Conservation (phyloP, 2,888 invertebrate species). For the Mythimna impura region DNA sequence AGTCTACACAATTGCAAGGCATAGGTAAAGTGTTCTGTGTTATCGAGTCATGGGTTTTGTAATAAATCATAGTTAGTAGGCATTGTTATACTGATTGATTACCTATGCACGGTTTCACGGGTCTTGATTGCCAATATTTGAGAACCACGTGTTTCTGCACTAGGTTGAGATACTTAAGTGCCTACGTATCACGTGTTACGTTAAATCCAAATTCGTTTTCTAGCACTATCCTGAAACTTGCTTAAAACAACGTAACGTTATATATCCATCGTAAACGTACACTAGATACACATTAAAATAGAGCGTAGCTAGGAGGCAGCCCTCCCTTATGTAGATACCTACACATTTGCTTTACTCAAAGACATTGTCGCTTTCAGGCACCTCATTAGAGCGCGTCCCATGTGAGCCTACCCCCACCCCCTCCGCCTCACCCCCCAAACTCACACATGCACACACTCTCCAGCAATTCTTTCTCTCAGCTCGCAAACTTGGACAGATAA, state of each 20-base stretch:
- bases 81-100: slow-evolving; percentile 44
- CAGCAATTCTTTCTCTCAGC: slow-evolving; percentile 88
- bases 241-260: slow-evolving; percentile 55
- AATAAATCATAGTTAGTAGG: slow-evolving; percentile 45
- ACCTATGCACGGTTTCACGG: slow-evolving; percentile 36
- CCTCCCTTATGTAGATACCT: slow-evolving; percentile 88
- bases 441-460: slow-evolving; percentile 74
- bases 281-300: slow-evolving; percentile 72
- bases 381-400: slow-evolving; percentile 91
- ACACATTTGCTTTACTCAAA: slow-evolving; percentile 90
- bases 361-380: slow-evolving; percentile 91
- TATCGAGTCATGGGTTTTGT: slow-evolving; percentile 46
- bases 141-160: slow-evolving; percentile 24
- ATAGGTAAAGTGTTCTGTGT: slow-evolving; percentile 21
- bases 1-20: slow-evolving; percentile 25
- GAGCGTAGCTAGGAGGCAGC: slow-evolving; percentile 78
- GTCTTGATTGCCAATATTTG: slow-evolving; percentile 33
- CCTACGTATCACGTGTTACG: too few relatives aligned
- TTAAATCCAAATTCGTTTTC: slow-evolving; percentile 1
- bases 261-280: slow-evolving; percentile 69
- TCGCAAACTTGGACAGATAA: slow-evolving; percentile 89
- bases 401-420: slow-evolving; percentile 85
- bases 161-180: slow-evolving; percentile 10
- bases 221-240: slow-evolving; percentile 34
- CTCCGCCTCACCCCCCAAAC: slow-evolving; percentile 62